Conservation (phyloP, 2,797 vertebrate species). For the Rhinatrema bivittatum region DNA sequence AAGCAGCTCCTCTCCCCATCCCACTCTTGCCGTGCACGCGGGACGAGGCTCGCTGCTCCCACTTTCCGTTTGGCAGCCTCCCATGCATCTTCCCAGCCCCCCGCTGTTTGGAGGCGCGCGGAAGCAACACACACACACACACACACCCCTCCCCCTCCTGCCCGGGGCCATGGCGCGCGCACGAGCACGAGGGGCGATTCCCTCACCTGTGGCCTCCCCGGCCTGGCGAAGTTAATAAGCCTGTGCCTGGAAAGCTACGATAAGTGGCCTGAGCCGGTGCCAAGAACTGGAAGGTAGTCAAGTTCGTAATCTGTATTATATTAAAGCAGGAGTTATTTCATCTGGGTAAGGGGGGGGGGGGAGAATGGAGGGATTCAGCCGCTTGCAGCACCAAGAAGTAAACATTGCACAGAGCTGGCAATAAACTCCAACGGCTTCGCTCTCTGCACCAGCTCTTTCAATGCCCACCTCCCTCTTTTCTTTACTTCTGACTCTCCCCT, state of each 20-base stretch:
- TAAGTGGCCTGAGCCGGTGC: too few relatives aligned
- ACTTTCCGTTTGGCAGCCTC: background rate
- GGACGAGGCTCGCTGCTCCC: background rate
- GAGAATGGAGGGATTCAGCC: too few relatives aligned
- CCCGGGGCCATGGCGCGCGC: background rate
- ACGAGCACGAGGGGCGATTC: background rate
- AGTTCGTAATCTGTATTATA: too few relatives aligned
- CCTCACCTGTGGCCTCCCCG: background rate
- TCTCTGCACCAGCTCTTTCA: too few relatives aligned
- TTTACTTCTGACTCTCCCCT: too few relatives aligned
- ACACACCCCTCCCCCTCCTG: too few relatives aligned
- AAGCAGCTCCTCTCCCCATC: background rate
- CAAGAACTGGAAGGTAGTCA: too few relatives aligned
- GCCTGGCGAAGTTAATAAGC: background rate
- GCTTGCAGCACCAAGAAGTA: too few relatives aligned
- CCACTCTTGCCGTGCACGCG: fast-evolving
- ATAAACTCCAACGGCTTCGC: background rate
- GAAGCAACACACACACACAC: background rate
- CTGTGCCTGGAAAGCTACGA: background rate
- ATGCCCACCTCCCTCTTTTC: too few relatives aligned
- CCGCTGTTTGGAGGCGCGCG: background rate
- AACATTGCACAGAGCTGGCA: too few relatives aligned
- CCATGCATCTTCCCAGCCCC: background rate
- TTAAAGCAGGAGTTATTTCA: too few relatives aligned
- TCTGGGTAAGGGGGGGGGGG: too few relatives aligned